Evolutionary conservation across 2,113 vertebrate species (phyloP).

Genomic region (Limnothrissa miodon): DNA sequence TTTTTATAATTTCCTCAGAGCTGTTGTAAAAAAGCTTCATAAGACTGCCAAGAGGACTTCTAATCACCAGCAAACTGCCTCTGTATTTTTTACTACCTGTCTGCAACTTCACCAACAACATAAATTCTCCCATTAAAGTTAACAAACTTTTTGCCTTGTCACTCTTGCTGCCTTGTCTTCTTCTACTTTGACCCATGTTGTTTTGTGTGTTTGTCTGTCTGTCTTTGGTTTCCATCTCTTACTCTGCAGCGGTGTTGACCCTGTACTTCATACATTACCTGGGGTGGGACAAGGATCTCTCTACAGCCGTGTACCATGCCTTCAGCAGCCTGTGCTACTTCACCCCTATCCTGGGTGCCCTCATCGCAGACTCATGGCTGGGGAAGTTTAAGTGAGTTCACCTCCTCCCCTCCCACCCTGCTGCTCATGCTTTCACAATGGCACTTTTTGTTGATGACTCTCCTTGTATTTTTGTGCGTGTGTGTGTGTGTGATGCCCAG

Average conservation of each 20-base stretch:
- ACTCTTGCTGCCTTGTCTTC: background rate
- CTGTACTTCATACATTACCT: constrained; percentile 92
- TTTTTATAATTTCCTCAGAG: too few species aligned
- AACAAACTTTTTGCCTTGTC: background rate
- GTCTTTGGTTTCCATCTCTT: constrained; percentile 13
- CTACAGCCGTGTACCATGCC: constrained; percentile 92
- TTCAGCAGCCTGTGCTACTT: constrained; percentile 94
- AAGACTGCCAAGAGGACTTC: background rate
- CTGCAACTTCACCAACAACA: background rate
- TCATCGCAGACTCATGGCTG: constrained; percentile 95
- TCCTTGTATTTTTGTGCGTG: background rate
- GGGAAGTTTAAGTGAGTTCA: constrained; percentile 91
- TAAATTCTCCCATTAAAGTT: background rate
- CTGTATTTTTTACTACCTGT: too few species aligned
- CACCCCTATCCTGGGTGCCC: constrained; percentile 89
- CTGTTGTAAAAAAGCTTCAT: too few species aligned
- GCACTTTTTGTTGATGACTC: background rate
- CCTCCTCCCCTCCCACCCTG: background rate
- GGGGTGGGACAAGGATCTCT: constrained; percentile 86
- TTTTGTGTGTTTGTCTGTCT: background rate
- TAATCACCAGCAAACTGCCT: background rate
- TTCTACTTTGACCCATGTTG: background rate
- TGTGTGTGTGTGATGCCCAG: constrained; percentile 63
- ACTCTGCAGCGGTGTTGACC: constrained; percentile 83
- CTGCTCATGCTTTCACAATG: background rate